Evolutionary conservation across 1,140 invertebrate genomes (phyloP).

Genomic region (Myzus persicae): DNA sequence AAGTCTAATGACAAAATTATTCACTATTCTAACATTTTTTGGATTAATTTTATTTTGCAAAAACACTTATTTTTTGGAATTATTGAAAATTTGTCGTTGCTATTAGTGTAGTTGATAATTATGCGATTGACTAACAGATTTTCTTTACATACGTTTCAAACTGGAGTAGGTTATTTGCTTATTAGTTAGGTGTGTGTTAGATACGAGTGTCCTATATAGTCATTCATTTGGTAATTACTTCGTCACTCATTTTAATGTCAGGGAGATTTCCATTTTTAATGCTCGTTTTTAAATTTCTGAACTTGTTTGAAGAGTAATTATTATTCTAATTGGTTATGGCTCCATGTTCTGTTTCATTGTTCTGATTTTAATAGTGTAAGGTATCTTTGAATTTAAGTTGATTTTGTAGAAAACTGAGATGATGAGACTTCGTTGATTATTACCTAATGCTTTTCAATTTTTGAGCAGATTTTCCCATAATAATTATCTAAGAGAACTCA

Average conservation of each 20-base stretch:
- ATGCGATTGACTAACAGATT: background rate
- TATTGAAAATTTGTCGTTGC: background rate
- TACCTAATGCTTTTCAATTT: background rate
- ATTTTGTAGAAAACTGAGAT: background rate
- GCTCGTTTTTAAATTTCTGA: background rate
- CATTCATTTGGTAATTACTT: background rate
- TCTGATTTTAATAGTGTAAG: background rate
- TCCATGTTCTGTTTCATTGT: no score
- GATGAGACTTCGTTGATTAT: background rate
- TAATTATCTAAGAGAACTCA: background rate
- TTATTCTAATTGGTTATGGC: background rate
- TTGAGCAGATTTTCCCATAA: background rate
- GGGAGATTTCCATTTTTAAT: background rate
- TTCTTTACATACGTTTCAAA: background rate
- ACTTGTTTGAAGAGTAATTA: background rate
- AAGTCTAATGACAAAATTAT: background rate
- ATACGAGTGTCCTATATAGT: background rate
- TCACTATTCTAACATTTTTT: background rate
- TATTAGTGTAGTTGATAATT: background rate
- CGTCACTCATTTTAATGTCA: background rate
- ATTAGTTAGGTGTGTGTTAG: background rate
- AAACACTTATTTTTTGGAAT: background rate
- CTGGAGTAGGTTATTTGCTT: background rate
- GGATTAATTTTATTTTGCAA: background rate
- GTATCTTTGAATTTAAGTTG: background rate